These are phyloP conservation scores for Acanthurus leucopareius DNA, from an alignment of 2,797 vertebrate species.

Conservation along the genomic window DNA sequence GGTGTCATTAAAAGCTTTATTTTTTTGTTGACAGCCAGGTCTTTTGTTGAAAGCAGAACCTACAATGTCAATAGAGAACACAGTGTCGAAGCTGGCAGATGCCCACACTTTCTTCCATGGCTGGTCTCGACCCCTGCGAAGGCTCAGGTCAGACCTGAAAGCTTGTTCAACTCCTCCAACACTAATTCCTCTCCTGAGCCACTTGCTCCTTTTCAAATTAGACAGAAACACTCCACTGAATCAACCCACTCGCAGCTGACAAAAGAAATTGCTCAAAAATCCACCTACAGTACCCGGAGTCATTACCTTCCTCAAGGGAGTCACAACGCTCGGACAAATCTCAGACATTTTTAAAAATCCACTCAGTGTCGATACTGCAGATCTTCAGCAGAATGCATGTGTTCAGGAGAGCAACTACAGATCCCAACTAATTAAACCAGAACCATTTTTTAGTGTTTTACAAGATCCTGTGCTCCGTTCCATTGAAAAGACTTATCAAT, in stretches of 20 bases:
- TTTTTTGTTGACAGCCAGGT: not conserved
- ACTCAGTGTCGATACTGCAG: constrained; percentile 2
- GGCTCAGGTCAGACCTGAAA: constrained; percentile 22
- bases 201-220: constrained; percentile 45
- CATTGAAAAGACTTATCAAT: not conserved
- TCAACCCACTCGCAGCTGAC: constrained; percentile 24
- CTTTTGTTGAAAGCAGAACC: not conserved
- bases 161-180: constrained; percentile 36
- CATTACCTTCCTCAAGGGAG: not conserved
- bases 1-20: not conserved
- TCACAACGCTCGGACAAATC: constrained; percentile 1
- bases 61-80: not conserved
- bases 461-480: not conserved
- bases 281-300: constrained; percentile 6
- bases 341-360: not conserved
- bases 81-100: constrained; percentile 1
- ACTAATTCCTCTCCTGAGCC: constrained; percentile 34
- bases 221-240: constrained; percentile 44
- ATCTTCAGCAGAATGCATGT: not conserved
- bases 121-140: constrained; percentile 4
- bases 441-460: not conserved
- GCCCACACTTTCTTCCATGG: constrained; percentile 17
- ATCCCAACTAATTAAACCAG: constrained; percentile 10
- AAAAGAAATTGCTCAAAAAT: constrained; percentile 38
- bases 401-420: not conserved